Percentiles rank a stretch among this genome's conserved stretches.
Conservation (phyloP, 2,797 vertebrate species). For the Balearica regulorum region DNA sequence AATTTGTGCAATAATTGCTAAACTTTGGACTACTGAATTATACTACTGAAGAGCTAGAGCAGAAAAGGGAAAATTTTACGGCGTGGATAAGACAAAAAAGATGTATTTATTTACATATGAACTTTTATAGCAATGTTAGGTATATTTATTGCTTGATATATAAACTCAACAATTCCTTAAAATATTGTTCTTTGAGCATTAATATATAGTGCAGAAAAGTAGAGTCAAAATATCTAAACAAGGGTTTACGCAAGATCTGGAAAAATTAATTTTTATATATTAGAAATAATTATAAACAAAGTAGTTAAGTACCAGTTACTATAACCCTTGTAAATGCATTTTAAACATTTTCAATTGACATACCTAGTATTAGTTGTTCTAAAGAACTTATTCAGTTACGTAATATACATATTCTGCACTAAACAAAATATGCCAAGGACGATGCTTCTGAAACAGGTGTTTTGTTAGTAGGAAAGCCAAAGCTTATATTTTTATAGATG, state of each 20-base stretch:
- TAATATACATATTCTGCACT: neutral
- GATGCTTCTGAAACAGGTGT: neutral
- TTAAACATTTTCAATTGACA: neutral
- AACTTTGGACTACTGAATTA: neutral
- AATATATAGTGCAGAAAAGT: neutral
- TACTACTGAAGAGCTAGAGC: neutral
- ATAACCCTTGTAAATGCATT: neutral
- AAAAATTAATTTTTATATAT: neutral
- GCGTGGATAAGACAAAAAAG: neutral
- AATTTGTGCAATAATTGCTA: neutral
- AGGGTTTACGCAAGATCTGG: neutral
- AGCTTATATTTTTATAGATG: neutral
- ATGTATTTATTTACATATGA: neutral
- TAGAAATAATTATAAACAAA: neutral
- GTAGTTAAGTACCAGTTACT: neutral
- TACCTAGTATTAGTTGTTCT: neutral
- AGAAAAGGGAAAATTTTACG: neutral
- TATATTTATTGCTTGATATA: neutral
- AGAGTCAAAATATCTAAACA: constrained; percentile 17
- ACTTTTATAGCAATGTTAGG: neutral
- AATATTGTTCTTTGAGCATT: neutral
- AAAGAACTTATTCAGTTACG: neutral
- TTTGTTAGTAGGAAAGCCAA: neutral
- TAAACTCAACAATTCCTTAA: neutral
- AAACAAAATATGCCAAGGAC: neutral